Base-by-base conservation (phyloP, 2,888 invertebrate species). In the Harpalus rufipes region DNA sequence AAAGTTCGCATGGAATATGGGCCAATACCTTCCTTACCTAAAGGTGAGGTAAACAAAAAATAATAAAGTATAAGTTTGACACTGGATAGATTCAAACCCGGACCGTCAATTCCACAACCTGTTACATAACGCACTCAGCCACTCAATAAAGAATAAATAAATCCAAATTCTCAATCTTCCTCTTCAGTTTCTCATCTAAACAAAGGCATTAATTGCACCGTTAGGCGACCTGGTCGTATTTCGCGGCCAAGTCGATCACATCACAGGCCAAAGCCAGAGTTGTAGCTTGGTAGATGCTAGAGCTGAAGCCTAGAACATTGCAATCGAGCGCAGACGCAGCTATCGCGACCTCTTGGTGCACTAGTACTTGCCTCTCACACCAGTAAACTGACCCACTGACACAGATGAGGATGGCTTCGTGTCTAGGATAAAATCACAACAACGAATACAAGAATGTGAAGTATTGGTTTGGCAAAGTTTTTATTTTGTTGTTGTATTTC, bases 331-430 rank as follows among this genome's bases (percentile, higher is more conserved):
- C 59, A 61, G 59, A 56, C 56, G 7, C 59, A 61, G 18, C n/a
- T 14, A 6, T 12, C 56, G 5, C 16, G 59, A 7, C 21, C 63
- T 63, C 18, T 63, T 18, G 41, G 41, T 74, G 44, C 10, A 18
- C 18, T 7, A 18, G 25, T 21, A 16, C 18, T 32, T 12, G 14
- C 72, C 72, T 74, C 72, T 74, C 72, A 39, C 68, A 68, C 12
- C 44, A 44, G 18, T 74, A 51, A 74, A 44, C 72, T 74, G 72
- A 74, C 72, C 72, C 44, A 74, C 14, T 74, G 72, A 18, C 72
- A 74, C 12, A 74, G 18, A 41, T 74, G 44, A 44, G 72, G 44
- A 51, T 51, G 44, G 12, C 0, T 51, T 51, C 44, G 44, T 51
- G 12, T 51, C 12, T 8, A 12, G 44, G 12, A 51, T 51, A 12